These are phyloP conservation scores for Leuciscus idus DNA, from an alignment of 2,113 vertebrate species.

Conservation along the genomic window DNA sequence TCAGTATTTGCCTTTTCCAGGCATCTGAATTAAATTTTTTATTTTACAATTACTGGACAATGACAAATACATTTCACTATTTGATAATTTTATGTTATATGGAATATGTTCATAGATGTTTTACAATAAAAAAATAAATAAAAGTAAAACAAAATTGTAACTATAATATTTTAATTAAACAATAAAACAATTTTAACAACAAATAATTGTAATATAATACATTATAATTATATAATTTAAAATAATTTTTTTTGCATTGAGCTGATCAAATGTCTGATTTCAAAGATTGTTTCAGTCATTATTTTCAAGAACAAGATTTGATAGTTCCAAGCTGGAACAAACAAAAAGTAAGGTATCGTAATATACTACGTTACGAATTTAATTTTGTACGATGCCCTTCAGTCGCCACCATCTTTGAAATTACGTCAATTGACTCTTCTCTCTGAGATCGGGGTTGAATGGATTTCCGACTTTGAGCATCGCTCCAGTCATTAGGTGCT, in stretches of 20 bases:
- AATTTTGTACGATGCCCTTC: neutral
- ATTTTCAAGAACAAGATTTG: too few species aligned
- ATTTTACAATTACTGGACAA: neutral
- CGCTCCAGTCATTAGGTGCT: too few species aligned
- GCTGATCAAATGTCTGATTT: too few species aligned
- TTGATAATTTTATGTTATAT: neutral
- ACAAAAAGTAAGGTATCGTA: neutral
- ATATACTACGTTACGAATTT: neutral
- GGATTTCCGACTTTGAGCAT: too few species aligned
- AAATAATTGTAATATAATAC: neutral
- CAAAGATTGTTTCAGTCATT: too few species aligned
- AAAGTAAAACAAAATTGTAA: neutral
- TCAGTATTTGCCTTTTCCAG: neutral
- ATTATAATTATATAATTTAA: neutral
- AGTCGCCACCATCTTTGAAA: neutral
- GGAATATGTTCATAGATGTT: neutral
- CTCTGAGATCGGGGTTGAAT: too few species aligned
- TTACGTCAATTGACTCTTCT: neutral
- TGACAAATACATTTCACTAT: neutral
- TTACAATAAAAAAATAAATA: neutral
- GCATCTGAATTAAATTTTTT: neutral
- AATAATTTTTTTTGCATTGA: neutral
- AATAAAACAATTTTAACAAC: neutral
- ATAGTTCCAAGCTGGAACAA: neutral
- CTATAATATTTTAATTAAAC: neutral